Base-by-base conservation (phyloP, 2,113 vertebrate species). In the Columba janthina region DNA sequence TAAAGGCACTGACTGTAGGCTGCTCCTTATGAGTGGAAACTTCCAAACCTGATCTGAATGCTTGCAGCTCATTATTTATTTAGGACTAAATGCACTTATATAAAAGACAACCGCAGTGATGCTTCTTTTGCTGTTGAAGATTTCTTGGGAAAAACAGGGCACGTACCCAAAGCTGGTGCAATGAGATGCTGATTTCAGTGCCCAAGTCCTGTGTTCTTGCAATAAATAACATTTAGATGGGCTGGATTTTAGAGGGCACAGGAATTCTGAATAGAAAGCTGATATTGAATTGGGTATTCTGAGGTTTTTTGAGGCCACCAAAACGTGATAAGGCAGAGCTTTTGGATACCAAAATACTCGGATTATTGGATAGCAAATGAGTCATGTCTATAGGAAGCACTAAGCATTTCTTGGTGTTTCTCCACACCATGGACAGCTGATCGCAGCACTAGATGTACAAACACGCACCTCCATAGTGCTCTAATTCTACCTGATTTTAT, bases 1-100 rank as follows among this genome's bases (percentile, higher is more conserved):
- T 56, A 70, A 75, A 88, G 53, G 34, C 72, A 71, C 69, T 32
- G 40, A 31, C 36, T 66, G 64, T 6, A 62, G 53, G 15, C 28
- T 79, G 51, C 32, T 66, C 18, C 60, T n/a, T 36, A 71, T 36
- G 58, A 51, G 51, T 89, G 88, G 88, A 85, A 93, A 34, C 81
- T 85, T 87, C 85, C 74, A 82, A 3, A 44, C 81, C 77, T 67
- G 77, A 34, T 61, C 18, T 1, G 16, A 12, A 15, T 7, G 80
- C 70, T 64, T 82, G 70, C 88, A 73, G 89, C 64, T 96, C 78
- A 42, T 92, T 5, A 61, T 88, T 94, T 91, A 91, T 89, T 94
- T 51, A 88, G 31, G 25, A 73, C 31, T 11, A 42, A 22, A 48
- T 71, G 86, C 24, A 17, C 46, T 94, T 57, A 4, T 73, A 34